Conservation (phyloP, 2,113 vertebrate species). For the Varanus komodoensis region DNA sequence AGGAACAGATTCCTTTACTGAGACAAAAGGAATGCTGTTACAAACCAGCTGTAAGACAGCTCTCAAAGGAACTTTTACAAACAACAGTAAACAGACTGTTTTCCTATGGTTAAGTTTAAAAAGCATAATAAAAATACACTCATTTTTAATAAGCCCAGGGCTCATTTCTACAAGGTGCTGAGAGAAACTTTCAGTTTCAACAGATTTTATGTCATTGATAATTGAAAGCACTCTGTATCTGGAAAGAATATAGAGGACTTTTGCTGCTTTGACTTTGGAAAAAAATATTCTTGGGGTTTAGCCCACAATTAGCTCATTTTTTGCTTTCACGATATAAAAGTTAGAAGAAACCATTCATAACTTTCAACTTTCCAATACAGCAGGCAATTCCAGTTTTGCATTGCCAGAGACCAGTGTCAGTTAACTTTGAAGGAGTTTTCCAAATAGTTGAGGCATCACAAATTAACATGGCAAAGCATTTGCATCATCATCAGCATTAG, state of each 20-base stretch:
- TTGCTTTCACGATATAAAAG: conserved; percentile 70
- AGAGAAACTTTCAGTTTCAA: conserved; percentile 34
- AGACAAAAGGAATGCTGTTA: neutral
- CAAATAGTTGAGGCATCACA: conserved; percentile 70
- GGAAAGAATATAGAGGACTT: conserved; percentile 58
- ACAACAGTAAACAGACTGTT: neutral
- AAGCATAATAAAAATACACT: conserved; percentile 13
- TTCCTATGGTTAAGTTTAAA: neutral
- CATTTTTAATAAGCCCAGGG: conserved; percentile 38
- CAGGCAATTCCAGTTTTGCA: conserved; percentile 68
- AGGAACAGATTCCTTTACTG: neutral
- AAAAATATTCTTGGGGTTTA: conserved; percentile 69
- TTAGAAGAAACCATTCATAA: conserved; percentile 68
- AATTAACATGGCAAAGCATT: conserved; percentile 47
- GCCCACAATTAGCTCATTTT: conserved; percentile 68
- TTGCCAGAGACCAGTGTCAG: conserved; percentile 65
- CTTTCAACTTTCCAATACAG: conserved; percentile 61
- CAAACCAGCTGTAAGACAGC: neutral
- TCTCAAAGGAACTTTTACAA: neutral
- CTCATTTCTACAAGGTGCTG: conserved; percentile 55
- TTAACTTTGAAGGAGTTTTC: conserved; percentile 62
- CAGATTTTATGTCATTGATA: conserved; percentile 53
- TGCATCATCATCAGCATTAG: neutral
- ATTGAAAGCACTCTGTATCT: conserved; percentile 56
- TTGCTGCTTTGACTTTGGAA: conserved; percentile 59